These are phyloP conservation scores for Acrossocheilus fasciatus DNA, from an alignment of 2,797 vertebrate species.

Conservation along the genomic window DNA sequence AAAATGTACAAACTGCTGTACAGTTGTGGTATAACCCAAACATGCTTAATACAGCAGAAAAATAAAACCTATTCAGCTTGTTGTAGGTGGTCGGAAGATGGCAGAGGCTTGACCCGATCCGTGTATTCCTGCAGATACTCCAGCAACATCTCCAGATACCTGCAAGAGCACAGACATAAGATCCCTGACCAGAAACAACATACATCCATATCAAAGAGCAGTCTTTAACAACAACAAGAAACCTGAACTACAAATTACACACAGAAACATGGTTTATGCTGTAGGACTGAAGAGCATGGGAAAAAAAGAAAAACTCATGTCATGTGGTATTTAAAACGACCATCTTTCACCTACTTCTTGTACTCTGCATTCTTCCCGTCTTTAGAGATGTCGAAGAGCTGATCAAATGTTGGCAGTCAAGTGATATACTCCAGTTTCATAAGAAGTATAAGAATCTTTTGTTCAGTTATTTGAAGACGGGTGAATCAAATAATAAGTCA, in stretches of 20 bases:
- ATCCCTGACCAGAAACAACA: background rate
- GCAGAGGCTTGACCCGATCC: constrained; percentile 92
- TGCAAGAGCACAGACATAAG: constrained; percentile 62
- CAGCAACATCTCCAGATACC: constrained; percentile 96
- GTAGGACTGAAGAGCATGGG: too few species aligned
- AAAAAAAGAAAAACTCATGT: background rate
- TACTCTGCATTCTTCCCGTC: constrained; percentile 98
- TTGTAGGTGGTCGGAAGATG: too few species aligned
- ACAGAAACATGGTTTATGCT: too few species aligned
- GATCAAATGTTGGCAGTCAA: constrained; percentile 95
- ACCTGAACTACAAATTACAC: background rate
- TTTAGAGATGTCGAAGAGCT: constrained; percentile 96
- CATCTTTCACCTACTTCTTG: constrained; percentile 82
- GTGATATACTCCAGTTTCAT: constrained; percentile 95
- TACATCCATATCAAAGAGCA: background rate
- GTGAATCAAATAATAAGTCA: too few species aligned
- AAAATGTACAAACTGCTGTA: too few species aligned
- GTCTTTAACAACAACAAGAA: background rate
- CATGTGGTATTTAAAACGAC: background rate
- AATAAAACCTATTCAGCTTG: too few species aligned
- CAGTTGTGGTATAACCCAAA: too few species aligned
- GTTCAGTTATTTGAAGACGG: background rate
- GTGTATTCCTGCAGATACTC: constrained; percentile 98
- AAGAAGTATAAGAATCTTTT: background rate
- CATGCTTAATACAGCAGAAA: too few species aligned